Evolutionary conservation across 2,113 vertebrate species (phyloP), one percentile per base, ranked within the genome.

Genomic region (Rhinogobius similis): DNA sequence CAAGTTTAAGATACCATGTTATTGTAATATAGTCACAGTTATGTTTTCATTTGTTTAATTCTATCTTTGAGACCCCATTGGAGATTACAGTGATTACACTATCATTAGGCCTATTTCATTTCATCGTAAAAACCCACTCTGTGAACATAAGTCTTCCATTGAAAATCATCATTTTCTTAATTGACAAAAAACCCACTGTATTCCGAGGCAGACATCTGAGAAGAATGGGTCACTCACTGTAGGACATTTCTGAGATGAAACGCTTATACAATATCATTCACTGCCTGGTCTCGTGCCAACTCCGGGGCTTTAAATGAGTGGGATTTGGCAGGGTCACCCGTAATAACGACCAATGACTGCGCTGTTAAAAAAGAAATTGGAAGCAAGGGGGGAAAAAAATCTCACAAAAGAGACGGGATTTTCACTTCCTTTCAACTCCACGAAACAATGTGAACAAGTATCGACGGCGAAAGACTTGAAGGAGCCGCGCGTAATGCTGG

Each of bases 201-300:
- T 76, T 72, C 70, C 44, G 20, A 11, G 70, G 70, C 73, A 73
- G 70, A 68, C 70, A 70, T 26, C 10, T 62, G 55, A 84, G 74
- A 84, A 75, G 61, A 83, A 72, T 72, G 65, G 41, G 50, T 39
- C 39, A 61, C 67, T 39, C 39, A 61, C 65, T 76, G 29, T 24
- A 41, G 78, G 71, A 75, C 71, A 64, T 68, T 66, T 78, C 43
- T 52, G 52, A 79, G 71, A 86, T 83, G 43, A 82, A 83, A 84
- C 52, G 67, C 38, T 56, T 62, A 8, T 23, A 56, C 71, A 69
- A 69, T 61, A 72, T 74, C 68, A 76, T 48, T 74, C 71, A 75
- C 52, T 43, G 26, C 44, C 68, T 79, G 84, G 80, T 68, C 4
- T 1, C 2, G 32, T 1, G 66, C 80, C 85, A 83, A 76, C 50